Conservation (phyloP, 2,797 vertebrate genomes). For the Chaetophractus vellerosus region DNA sequence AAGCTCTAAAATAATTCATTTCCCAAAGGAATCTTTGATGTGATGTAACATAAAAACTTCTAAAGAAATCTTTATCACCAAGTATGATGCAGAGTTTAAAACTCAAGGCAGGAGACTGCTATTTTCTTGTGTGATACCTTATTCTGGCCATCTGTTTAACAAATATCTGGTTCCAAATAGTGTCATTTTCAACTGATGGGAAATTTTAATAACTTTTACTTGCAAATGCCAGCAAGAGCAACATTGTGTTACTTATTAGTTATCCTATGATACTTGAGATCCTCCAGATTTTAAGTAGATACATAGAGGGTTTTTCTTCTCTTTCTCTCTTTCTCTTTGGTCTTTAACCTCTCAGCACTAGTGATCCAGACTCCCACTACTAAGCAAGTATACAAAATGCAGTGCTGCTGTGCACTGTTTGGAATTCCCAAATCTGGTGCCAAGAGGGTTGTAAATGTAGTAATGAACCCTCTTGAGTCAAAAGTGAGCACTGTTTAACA, state of each 20-base stretch:
- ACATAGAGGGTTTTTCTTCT: neutral
- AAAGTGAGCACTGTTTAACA: constrained; percentile 88
- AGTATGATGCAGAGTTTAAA: constrained; percentile 85
- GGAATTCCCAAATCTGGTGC: constrained; percentile 66
- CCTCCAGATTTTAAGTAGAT: neutral
- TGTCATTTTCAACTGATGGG: constrained; percentile 78
- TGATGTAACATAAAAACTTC: constrained; percentile 57
- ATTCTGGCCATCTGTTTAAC: constrained; percentile 88
- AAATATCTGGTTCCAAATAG: constrained; percentile 84
- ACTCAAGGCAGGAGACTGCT: constrained; percentile 86
- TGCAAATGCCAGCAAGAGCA: constrained; percentile 57
- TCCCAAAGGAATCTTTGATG: constrained; percentile 68
- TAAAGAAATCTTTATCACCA: constrained; percentile 15
- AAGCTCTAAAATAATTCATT: constrained; percentile 69
- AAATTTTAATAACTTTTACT: constrained; percentile 75
- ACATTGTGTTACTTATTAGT: neutral
- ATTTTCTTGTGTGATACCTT: constrained; percentile 84
- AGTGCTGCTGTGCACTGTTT: constrained; percentile 70
- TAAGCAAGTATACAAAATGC: constrained; percentile 86
- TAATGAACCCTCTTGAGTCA: constrained; percentile 87
- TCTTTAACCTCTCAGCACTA: constrained; percentile 85
- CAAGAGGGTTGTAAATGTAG: constrained; percentile 84
- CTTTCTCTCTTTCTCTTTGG: neutral
- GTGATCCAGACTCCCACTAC: constrained; percentile 82
- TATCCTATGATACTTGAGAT: neutral